These are phyloP conservation scores for Aix galericulata DNA, from an alignment of 2,113 vertebrate species.

Conservation along the genomic window DNA sequence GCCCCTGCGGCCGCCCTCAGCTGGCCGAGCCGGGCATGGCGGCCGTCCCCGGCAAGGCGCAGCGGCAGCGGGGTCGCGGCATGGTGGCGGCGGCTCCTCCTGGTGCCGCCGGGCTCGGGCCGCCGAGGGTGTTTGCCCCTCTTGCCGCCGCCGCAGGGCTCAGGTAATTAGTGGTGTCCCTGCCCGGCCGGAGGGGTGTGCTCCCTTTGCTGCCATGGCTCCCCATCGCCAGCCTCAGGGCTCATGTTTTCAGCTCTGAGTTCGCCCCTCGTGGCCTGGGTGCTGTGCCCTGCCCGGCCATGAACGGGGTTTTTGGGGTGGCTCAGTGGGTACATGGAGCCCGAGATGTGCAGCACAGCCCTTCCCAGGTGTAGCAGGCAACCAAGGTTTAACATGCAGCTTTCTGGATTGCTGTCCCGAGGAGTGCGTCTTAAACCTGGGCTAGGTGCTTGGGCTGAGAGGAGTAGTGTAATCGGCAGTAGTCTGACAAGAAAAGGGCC, in stretches of 20 bases:
- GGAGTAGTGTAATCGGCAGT: neutral
- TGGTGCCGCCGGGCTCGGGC: too few relatives aligned
- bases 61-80: neutral
- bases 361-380: fast-evolving
- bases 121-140: too few relatives aligned
- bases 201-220: fast-evolving
- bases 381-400: fast-evolving
- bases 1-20: neutral
- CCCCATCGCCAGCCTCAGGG: fast-evolving
- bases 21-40: conserved; percentile 51
- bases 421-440: fast-evolving
- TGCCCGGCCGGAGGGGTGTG: neutral
- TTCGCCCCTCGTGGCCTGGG: too few relatives aligned
- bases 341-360: fast-evolving
- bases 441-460: neutral
- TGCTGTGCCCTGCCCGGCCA: too few relatives aligned
- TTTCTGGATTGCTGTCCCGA: neutral
- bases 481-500: too few relatives aligned
- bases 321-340: fast-evolving
- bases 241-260: neutral
- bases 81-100: neutral
- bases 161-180: neutral
- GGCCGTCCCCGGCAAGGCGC: conserved; percentile 21
- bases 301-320: too few relatives aligned
- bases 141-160: too few relatives aligned